Base-by-base conservation (phyloP, 2,888 invertebrate species). In the Boloria selene region DNA sequence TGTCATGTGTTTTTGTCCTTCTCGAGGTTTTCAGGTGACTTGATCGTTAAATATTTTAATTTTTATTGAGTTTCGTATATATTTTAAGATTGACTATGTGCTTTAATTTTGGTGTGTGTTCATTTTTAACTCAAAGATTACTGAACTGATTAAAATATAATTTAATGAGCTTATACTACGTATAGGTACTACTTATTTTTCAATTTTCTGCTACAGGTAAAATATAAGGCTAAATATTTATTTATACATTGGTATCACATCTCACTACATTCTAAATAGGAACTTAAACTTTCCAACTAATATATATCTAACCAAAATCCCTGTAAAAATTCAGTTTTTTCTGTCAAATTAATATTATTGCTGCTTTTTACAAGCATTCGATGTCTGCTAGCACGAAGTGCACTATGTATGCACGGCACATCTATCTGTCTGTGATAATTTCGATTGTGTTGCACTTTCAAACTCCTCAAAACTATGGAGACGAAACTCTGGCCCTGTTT, bases 401-500 rank as follows among this genome's bases (percentile, higher is more conserved):
- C 72, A 73, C 75, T 68, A 70, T 75, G 74, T 71, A 66, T 70
- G 74, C 73, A 74, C 74, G 71, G 72, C 74, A 72, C 73, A 69
- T 72, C 68, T 70, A 67, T 70, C 67, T 71, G 65, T 70, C 61
- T 68, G 64, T 70, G 63, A 70, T 61, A 61, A 64, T 68, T 68
- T 63, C 55, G 38, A 61, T 64, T 70, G 69, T 66, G 66, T 64
- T 69, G 72, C 75, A 71, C 75, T 70, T 68, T 73, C 72, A 69
- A 72, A 70, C 71, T 76, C 72, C 75, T 77, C 72, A 80, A 81
- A 81, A 76, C 79, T 81, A 80, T 79, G 77, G 82, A 84, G 83
- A 82, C 83, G 84, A 86, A 77, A 79, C 92, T 94, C 93, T 95
- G 93, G 94, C 90, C 93, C 95, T 95, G 93, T 90, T 97, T 96